Evolutionary conservation across 1,140 invertebrate species (phyloP), one percentile per base, ranked within the genome.

Genomic region (Calephelis nemesis): DNA sequence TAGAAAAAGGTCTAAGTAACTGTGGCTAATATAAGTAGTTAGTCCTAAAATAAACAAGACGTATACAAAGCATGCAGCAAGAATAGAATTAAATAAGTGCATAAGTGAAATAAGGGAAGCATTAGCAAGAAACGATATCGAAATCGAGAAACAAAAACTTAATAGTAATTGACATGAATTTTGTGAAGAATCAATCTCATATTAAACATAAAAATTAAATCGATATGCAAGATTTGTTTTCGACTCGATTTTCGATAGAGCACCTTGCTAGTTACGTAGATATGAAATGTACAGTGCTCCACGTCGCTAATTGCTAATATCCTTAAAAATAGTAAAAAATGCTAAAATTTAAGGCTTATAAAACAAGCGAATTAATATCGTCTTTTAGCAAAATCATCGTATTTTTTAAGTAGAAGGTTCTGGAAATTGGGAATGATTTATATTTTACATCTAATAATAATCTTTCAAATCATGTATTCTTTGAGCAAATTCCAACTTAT

Each of bases 271-370:
- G 42, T 45, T 45, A 45, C 42, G 6, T 45, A 71, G 73, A 82
- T 80, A 83, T 15, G 70, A 65, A 74, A 74, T 70, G 68, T 71
- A 73, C 48, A 60, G 71, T 67, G 77, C 70, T 71, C 73, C 83
- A 82, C 79, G 74, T 82, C 83, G 85, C 88, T 89, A 89, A 87
- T 89, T 86, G 86, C 85, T 87, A 87, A 67, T 79, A 77, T 76
- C 76, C 73, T 74, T 77, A 67, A 64, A 49, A 47, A 39, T 60
- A 60, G 15, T 15, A 67, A 40, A 45, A 64, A 15, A 58, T 12
- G 45, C 12, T 45, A 63, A 68, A 40, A 63, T 42, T 45, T 15
- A 63, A 52, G 15, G 30, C 4, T 30, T 30, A 63, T 30, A 65
- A 64, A 45, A 6, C 45, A 39, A 7, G 15, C 4, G 39, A 6